These are phyloP conservation scores for Chlamydotis undulata DNA, from an alignment of 2,113 vertebrate genomes.

Conservation along the genomic window DNA sequence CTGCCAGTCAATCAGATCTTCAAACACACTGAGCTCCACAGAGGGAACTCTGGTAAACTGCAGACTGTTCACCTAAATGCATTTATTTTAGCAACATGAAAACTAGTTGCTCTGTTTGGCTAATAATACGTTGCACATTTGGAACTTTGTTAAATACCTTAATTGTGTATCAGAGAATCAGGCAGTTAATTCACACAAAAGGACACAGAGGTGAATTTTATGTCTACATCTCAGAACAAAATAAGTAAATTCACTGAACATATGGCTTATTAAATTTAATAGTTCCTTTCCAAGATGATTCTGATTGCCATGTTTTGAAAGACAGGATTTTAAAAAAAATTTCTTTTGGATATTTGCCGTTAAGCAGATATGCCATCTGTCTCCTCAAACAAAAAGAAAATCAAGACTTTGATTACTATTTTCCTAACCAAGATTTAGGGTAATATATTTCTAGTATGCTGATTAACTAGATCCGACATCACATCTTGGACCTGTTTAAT, in stretches of 20 bases:
- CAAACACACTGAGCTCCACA: constrained; percentile 62
- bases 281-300: constrained; percentile 80
- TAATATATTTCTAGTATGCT: constrained; percentile 68
- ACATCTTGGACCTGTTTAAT: constrained; percentile 46
- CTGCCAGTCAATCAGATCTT: constrained; percentile 78
- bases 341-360: constrained; percentile 81
- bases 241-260: constrained; percentile 79
- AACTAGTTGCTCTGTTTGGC: constrained; percentile 38
- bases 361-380: constrained; percentile 81
- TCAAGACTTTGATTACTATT: constrained; percentile 78
- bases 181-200: constrained; percentile 62
- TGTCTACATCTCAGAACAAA: constrained; percentile 66
- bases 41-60: constrained; percentile 65
- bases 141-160: constrained; percentile 66
- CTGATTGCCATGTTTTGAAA: constrained; percentile 82
- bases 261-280: constrained; percentile 84
- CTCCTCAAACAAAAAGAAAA: constrained; percentile 73
- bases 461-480: constrained; percentile 72
- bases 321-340: constrained; percentile 64
- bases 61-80: constrained; percentile 66
- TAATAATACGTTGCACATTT: constrained; percentile 56
- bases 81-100: constrained; percentile 56
- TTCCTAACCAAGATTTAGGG: constrained; percentile 73
- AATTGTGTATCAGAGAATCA: constrained; percentile 60
- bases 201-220: constrained; percentile 59